Conservation (phyloP, 2,797 vertebrate genomes). For the Gallinago nigripennis region DNA sequence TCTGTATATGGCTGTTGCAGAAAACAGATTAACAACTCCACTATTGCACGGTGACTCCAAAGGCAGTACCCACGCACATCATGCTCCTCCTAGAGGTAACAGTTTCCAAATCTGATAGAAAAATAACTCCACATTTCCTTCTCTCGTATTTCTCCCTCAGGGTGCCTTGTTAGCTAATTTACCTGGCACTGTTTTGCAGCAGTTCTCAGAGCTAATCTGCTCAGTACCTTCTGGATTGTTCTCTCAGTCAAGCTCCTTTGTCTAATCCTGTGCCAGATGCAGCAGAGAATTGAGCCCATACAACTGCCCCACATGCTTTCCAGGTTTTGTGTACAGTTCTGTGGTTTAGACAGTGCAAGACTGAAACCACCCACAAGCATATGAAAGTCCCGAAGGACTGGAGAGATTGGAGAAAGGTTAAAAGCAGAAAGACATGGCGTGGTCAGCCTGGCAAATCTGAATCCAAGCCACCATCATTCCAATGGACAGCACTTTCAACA, state of each 20-base stretch:
- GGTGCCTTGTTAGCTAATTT: slow-evolving; percentile 21
- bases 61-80: neutral
- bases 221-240: slow-evolving; percentile 22
- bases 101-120: slow-evolving; percentile 22
- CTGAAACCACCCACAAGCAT: neutral
- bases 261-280: neutral
- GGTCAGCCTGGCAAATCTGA: neutral
- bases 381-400: neutral
- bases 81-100: neutral
- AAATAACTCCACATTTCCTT: slow-evolving; percentile 1
- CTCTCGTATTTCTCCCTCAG: neutral
- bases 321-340: neutral
- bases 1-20: neutral
- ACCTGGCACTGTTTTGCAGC: slow-evolving; percentile 1
- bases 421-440: neutral
- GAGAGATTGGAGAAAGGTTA: neutral
- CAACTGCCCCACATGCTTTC: neutral
- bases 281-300: neutral
- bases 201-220: neutral
- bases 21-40: neutral
- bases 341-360: neutral
- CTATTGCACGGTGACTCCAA: neutral
- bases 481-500: neutral
- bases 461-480: neutral
- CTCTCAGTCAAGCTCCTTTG: neutral